phyloP scores from a whole-genome alignment of 53 echinoderm and acorn worm species.

The Crossaster papposus region DNA sequence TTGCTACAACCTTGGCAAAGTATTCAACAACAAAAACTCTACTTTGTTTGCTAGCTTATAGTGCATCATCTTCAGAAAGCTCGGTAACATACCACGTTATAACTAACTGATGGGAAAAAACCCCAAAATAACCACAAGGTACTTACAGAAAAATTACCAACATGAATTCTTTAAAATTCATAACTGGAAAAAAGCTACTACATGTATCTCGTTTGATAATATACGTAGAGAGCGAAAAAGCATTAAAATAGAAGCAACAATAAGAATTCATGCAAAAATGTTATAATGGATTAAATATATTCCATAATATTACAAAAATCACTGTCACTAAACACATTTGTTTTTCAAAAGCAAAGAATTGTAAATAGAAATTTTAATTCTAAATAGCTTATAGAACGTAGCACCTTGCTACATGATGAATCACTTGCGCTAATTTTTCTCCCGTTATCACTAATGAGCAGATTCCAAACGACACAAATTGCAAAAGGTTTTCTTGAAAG shows the following conservation, averaged over 20 bases:
- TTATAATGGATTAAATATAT: slow-evolving; percentile 61
- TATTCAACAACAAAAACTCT: slow-evolving; percentile 30
- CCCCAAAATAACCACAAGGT: slow-evolving; percentile 59
- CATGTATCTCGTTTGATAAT: slow-evolving; percentile 39
- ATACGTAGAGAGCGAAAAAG: slow-evolving; percentile 53
- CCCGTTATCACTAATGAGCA: slow-evolving; percentile 27
- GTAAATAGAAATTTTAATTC: slow-evolving; percentile 53
- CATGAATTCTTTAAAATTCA: slow-evolving; percentile 59
- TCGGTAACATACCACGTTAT: slow-evolving; percentile 42
- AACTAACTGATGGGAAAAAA: slow-evolving; percentile 22
- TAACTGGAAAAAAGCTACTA: slow-evolving; percentile 50
- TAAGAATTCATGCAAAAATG: slow-evolving; percentile 63
- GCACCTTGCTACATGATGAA: slow-evolving; percentile 52
- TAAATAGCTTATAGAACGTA: slow-evolving; percentile 42
- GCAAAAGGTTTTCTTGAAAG: slow-evolving; percentile 33
- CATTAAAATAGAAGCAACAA: slow-evolving; percentile 64
- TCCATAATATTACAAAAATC: slow-evolving; percentile 60
- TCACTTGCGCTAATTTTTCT: neutral
- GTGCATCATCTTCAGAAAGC: slow-evolving; percentile 31
- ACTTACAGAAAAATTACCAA: slow-evolving; percentile 55
- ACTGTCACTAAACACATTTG: slow-evolving; percentile 63
- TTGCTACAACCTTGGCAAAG: slow-evolving; percentile 19
- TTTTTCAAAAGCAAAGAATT: slow-evolving; percentile 59
- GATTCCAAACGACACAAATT: slow-evolving; percentile 32
- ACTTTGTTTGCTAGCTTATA: neutral